Conservation (phyloP, 2,888 invertebrate genomes). For the Hybos culiciformis region DNA sequence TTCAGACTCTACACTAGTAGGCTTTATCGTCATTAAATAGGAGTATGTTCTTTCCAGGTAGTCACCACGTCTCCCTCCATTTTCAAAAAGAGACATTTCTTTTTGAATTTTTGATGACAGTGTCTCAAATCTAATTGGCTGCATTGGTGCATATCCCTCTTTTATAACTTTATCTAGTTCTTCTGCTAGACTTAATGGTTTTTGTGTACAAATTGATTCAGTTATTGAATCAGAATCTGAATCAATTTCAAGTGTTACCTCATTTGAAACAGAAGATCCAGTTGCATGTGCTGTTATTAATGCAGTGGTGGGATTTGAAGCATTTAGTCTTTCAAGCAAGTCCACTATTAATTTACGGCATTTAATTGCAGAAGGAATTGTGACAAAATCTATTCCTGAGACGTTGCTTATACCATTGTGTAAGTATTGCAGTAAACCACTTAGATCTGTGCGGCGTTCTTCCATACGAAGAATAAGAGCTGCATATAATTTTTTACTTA, state of each 20-base stretch:
- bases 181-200: conserved; percentile 4
- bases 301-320: conserved; percentile 2
- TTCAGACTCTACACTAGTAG: conserved; percentile 7
- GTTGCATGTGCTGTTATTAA: conserved; percentile 2
- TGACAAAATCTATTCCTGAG: background rate
- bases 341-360: conserved; percentile 3
- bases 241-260: conserved; percentile 3
- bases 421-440: background rate
- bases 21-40: background rate
- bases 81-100: conserved; percentile 5
- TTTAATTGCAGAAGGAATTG: conserved; percentile 2
- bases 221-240: background rate
- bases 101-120: conserved; percentile 4
- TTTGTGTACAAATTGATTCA: background rate
- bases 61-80: conserved; percentile 3
- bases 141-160: conserved; percentile 3
- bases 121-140: conserved; percentile 1
- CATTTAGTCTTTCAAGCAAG: conserved; percentile 1
- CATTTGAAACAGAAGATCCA: background rate
- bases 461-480: background rate
- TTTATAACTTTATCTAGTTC: conserved; percentile 4
- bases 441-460: conserved; percentile 1
- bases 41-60: background rate
- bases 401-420: conserved; percentile 1
- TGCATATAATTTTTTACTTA: background rate